These are phyloP conservation scores for Sapajus apella DNA, from an alignment of 2,113 vertebrate species.

Conservation along the genomic window DNA sequence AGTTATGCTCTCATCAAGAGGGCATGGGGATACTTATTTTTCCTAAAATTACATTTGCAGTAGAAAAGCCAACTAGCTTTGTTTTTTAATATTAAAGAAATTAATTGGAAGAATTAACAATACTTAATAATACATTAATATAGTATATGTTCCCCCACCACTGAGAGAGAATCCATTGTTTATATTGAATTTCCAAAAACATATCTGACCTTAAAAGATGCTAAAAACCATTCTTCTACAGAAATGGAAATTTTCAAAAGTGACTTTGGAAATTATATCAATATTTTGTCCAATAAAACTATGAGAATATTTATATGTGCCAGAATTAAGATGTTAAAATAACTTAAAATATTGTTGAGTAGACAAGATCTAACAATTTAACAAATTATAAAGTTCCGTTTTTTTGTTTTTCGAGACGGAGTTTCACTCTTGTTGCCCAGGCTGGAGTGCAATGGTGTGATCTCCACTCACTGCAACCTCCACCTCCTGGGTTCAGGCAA, in stretches of 20 bases:
- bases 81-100: not conserved
- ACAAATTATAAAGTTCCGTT: not conserved
- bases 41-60: conserved; percentile 13
- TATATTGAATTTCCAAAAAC: not conserved
- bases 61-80: not conserved
- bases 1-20: not conserved
- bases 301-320: not conserved
- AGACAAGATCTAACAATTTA: not conserved
- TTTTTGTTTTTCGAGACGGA: no score
- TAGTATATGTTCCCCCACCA: not conserved
- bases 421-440: no score
- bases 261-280: not conserved
- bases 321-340: not conserved
- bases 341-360: not conserved
- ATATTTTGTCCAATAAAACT: not conserved
- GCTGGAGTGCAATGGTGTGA: no score
- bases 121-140: not conserved
- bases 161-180: not conserved
- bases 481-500: no score
- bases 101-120: conserved; percentile 15
- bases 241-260: not conserved
- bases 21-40: not conserved
- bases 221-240: not conserved
- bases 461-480: no score
- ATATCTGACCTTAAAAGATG: not conserved